Evolutionary conservation across 1,140 invertebrate genomes (phyloP).

Genomic region (Euglossa dilemma): DNA sequence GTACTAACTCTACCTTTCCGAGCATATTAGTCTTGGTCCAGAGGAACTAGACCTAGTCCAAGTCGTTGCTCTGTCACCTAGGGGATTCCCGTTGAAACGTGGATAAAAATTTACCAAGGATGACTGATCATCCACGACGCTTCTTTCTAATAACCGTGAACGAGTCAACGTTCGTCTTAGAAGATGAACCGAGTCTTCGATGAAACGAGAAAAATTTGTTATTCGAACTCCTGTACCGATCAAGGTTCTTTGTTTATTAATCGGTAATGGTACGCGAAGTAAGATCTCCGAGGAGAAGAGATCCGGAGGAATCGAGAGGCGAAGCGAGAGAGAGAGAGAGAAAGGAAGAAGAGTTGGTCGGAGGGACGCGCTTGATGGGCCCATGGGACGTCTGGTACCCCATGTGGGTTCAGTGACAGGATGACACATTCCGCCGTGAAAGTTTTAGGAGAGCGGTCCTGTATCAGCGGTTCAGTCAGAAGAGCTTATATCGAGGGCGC

Average conservation of each 20-base stretch:
- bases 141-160: too few species aligned
- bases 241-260: not conserved
- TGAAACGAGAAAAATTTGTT: too few species aligned
- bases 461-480: constrained; percentile 75
- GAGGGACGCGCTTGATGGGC: constrained; percentile 72
- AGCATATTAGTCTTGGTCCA: not conserved
- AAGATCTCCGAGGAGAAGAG: not conserved
- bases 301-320: constrained; percentile 23
- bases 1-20: not conserved
- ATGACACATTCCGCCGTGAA: constrained; percentile 81
- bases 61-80: not conserved
- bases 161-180: too few species aligned
- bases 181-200: too few species aligned
- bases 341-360: constrained; percentile 31
- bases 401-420: constrained; percentile 79
- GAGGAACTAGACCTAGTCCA: too few species aligned
- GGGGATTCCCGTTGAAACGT: too few species aligned
- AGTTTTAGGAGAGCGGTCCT: constrained; percentile 76
- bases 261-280: not conserved
- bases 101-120: too few species aligned
- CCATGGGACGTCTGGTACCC: constrained; percentile 71
- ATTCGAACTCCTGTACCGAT: too few species aligned
- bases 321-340: too few species aligned
- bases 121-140: too few species aligned
- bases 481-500: constrained; percentile 78